These are phyloP conservation scores for Gallinago paraguaiae DNA, from an alignment of 2,113 vertebrate species.

Conservation along the genomic window DNA sequence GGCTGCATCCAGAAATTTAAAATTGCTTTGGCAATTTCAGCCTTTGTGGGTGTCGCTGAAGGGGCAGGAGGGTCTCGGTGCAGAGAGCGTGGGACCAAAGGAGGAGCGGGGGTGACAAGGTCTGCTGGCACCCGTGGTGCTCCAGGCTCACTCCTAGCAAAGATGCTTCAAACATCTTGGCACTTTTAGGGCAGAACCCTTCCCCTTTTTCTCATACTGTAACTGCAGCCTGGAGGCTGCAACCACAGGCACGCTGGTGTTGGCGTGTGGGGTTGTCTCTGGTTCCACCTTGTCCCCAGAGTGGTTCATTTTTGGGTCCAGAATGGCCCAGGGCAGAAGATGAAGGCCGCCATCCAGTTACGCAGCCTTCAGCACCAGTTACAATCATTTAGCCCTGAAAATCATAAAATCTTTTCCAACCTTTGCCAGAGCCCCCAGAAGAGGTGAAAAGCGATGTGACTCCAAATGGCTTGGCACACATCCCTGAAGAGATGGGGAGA, in stretches of 20 bases:
- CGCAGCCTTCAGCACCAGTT: neutral
- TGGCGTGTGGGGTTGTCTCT: neutral
- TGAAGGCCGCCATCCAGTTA: neutral
- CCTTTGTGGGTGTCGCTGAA: neutral
- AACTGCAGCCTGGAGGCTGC: neutral
- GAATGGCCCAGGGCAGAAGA: neutral
- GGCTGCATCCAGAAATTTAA: neutral
- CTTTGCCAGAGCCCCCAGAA: neutral
- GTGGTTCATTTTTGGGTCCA: neutral
- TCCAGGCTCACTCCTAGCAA: neutral
- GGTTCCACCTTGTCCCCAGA: neutral
- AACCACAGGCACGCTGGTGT: neutral
- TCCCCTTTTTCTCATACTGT: neutral
- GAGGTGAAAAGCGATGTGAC: neutral
- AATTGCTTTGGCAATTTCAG: neutral
- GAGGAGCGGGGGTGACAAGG: fast-evolving
- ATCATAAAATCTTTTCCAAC: neutral
- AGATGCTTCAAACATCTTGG: fast-evolving
- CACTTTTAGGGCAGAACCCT: neutral
- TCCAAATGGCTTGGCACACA: neutral
- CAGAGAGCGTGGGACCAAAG: neutral
- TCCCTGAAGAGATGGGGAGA: neutral
- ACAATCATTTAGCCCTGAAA: neutral
- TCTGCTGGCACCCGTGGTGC: neutral
- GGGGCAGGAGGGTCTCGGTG: neutral